These are phyloP conservation scores for Euproctis similis DNA, from an alignment of 2,888 invertebrate species.

Conservation along the genomic window DNA sequence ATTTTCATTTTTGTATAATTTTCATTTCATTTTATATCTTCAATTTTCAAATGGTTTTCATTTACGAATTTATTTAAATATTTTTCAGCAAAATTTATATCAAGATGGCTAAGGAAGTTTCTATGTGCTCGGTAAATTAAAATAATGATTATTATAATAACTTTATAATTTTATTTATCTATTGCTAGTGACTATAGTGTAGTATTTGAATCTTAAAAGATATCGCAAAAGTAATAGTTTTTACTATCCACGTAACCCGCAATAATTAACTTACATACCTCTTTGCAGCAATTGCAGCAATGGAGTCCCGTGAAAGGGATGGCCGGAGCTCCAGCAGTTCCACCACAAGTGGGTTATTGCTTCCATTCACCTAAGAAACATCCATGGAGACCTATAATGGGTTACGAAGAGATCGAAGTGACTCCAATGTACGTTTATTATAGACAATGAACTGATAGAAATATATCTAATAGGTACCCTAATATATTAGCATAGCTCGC, in stretches of 20 bases:
- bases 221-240: too few species aligned
- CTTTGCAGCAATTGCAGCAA: conserved; percentile 85
- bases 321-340: conserved; percentile 76
- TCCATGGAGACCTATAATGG: conserved; percentile 87
- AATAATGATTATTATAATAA: neutral
- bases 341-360: conserved; percentile 80
- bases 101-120: conserved; percentile 66
- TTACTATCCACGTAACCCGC: too few species aligned
- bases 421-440: conserved; percentile 81
- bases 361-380: conserved; percentile 84
- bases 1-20: too few species aligned
- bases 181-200: too few species aligned
- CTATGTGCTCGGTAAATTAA: conserved; percentile 62
- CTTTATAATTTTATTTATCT: too few species aligned
- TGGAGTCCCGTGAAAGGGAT: conserved; percentile 83
- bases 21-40: neutral
- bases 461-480: too few species aligned
- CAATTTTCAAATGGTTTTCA: conserved; percentile 4
- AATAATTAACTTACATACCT: neutral
- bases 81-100: conserved; percentile 14
- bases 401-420: conserved; percentile 85
- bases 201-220: too few species aligned
- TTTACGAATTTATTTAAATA: conserved; percentile 14
- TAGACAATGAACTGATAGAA: too few species aligned
- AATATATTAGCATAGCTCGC: too few species aligned